Evolutionary conservation across 2,797 vertebrate genomes (phyloP), one percentile per base, ranked within the genome.

Genomic region (Periophthalmus magnuspinnatus): DNA sequence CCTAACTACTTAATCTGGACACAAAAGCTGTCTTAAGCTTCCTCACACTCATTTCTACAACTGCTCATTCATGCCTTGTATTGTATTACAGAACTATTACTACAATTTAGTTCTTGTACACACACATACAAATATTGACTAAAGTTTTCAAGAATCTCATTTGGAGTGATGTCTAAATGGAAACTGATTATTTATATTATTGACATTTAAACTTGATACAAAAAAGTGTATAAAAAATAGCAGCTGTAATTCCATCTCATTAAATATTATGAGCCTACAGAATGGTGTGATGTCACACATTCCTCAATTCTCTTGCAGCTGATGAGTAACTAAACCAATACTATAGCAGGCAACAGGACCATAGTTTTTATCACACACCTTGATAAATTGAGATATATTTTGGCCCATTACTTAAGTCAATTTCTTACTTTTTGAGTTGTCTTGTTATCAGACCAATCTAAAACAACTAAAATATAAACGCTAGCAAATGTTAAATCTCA

Each of bases 1-100:
- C 78, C 76, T 82, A 21, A 70, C 75, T 65, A 71, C 57, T 63
- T 6, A 2, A 69, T 58, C 64, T 68, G 0, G 6, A 70, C 50
- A n/a, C 60, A 72, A 68, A 77, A 61, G 33, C 63, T n/a, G 33
- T 32, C 59, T 67, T 22, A 52, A 75, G 10, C 13, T 8, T 64
- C 24, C 41, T 47, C 41, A n/a, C 36, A 48, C 63, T 50, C 45
- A 21, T 45, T 5, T 47, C 5, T 16, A 32, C 24, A 50, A 28
- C 62, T 28, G 6, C 41, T 19, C 45, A 50, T 65, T 50, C 17
- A 65, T 50, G 24, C 14, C 6, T 16, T 47, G 5, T 61, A n/a
- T 38, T 61, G 17, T 38, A 41, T 11, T 41, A 41, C 34, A 36
- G 19, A 36, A 61, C 13, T 45, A 14, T 45, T 5, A 45, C 13